Percentiles rank a stretch among this genome's conserved stretches.
Conservation (phyloP, 2,888 invertebrate species). For the Hermodice carunculata region DNA sequence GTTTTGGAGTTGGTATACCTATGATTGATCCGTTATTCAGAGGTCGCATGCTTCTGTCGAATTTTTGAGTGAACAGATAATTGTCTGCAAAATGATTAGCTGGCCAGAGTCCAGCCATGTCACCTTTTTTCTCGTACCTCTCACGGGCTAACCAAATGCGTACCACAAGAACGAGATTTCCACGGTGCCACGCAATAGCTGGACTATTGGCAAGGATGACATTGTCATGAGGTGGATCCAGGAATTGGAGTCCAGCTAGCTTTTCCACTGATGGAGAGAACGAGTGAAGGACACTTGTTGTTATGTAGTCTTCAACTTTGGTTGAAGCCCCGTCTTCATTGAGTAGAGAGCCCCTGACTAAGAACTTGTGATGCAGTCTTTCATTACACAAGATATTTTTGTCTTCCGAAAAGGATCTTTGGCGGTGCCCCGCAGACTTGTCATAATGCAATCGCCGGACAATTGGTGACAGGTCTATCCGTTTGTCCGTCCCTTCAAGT, state of each 20-base stretch:
- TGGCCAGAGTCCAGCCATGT: too few relatives aligned
- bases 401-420: too few relatives aligned
- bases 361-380: neutral
- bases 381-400: slow-evolving; percentile 7
- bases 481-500: too few relatives aligned
- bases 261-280: slow-evolving; percentile 48
- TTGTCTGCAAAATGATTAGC: slow-evolving; percentile 51
- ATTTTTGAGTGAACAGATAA: slow-evolving; percentile 47
- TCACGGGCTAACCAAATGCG: slow-evolving; percentile 49
- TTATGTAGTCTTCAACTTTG: slow-evolving; percentile 12
- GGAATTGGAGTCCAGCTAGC: slow-evolving; percentile 40
- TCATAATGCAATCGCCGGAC: too few relatives aligned
- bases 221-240: slow-evolving; percentile 44
- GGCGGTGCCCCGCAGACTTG: too few relatives aligned
- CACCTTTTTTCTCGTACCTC: slow-evolving; percentile 41
- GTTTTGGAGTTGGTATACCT: slow-evolving; percentile 46
- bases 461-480: too few relatives aligned
- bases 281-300: slow-evolving; percentile 39
- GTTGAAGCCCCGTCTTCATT: slow-evolving; percentile 31
- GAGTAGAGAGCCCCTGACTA: slow-evolving; percentile 36
- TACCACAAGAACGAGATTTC: slow-evolving; percentile 42
- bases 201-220: slow-evolving; percentile 48
- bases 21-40: slow-evolving; percentile 41
- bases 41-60: slow-evolving; percentile 41
- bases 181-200: slow-evolving; percentile 43